Percentiles rank a stretch among this genome's conserved stretches.
Conservation (phyloP, 1,140 invertebrate species). For the Drosophila ananassae region DNA sequence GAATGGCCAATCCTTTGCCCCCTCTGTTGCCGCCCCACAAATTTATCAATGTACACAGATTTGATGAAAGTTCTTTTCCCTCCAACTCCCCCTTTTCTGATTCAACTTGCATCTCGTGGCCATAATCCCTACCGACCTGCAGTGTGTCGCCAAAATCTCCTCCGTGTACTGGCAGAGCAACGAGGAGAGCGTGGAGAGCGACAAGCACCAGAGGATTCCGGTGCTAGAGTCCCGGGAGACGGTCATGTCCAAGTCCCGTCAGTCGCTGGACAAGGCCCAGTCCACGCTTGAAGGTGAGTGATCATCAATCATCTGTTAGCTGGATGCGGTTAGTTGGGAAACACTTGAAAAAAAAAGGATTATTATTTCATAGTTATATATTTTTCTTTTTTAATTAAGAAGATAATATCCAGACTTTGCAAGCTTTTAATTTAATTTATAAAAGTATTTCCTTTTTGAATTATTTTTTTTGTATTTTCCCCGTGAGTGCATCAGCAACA, state of each 20-base stretch:
- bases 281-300: constrained; percentile 70
- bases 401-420: too few relatives aligned
- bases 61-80: constrained; percentile 55
- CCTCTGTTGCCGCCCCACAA: constrained; percentile 2
- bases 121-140: constrained; percentile 28
- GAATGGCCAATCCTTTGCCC: constrained; percentile 14
- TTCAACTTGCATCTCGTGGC: constrained; percentile 12
- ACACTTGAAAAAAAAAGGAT: constrained; percentile 20
- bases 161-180: constrained; percentile 93
- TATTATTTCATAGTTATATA: neutral
- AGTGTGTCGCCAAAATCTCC: constrained; percentile 93
- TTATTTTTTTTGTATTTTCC: neutral
- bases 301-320: constrained; percentile 55
- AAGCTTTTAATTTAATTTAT: too few relatives aligned
- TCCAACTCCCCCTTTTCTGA: neutral
- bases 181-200: constrained; percentile 92
- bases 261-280: constrained; percentile 76
- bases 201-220: constrained; percentile 87
- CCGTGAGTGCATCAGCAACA: constrained; percentile 48
- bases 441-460: neutral
- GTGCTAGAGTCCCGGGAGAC: constrained; percentile 88
- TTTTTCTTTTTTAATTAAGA: too few relatives aligned
- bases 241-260: constrained; percentile 83
- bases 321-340: constrained; percentile 18
- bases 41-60: constrained; percentile 58